Base-by-base conservation (phyloP, 2,888 invertebrate species). In the Eupithecia pulchellata region DNA sequence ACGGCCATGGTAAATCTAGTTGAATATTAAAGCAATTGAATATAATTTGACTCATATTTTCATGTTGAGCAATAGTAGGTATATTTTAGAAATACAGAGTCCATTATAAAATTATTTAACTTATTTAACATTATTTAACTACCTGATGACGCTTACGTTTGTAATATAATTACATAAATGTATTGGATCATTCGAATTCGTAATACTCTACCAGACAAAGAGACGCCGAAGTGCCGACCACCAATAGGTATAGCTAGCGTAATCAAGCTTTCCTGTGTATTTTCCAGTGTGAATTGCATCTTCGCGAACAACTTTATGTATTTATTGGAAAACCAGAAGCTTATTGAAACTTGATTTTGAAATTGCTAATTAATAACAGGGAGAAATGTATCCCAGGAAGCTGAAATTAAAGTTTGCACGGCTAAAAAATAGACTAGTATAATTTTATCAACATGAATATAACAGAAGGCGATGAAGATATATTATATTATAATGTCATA, bases 181-280 rank as follows among this genome's bases (percentile, higher is more conserved):
- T 11, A 66, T 29, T 58, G 42, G 20, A 61, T 57, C 11, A n/a
- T 42, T 42, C 64, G 36, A 69, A 69, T 42, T 66, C 17, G 69
- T 69, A 62, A 65, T 65, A 39, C 57, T 11, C 32, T 34, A 52
- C 61, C 63, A 76, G 76, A 76, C 76, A 39, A 66, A 66, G 64
- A 39, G 76, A 68, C 74, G 73, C 74, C 39, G 60, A 6, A 60
- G 47, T n/a, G n/a, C 11, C 47, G 2, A 25, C 5, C n/a, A 39
- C 39, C 39, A 39, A 3, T 17, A 39, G 6, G n/a, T n/a, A n/a
- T n/a, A n/a, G n/a, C n/a, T n/a, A n/a, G n/a, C n/a, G n/a, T n/a
- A n/a, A n/a, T n/a, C n/a, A n/a, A n/a, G n/a, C n/a, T 72, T 66
- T 70, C 60, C 68, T 72, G 70, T 66, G 57, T 39, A 17, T 47